phyloP scores from a whole-genome alignment of 2,888 invertebrate genomes.

The Drosophila mimetica region DNA sequence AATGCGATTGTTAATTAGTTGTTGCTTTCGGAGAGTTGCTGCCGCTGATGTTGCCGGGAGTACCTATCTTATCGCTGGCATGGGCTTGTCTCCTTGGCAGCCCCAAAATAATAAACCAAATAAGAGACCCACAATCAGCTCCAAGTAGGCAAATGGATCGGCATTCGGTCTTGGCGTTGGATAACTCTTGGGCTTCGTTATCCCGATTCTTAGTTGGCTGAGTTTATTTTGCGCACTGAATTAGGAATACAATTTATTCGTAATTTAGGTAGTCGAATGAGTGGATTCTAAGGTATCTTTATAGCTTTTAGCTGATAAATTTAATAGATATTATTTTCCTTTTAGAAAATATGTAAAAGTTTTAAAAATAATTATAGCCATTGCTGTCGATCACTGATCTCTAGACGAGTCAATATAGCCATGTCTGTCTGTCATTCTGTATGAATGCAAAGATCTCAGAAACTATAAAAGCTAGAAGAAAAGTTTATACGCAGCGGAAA shows the following conservation, averaged over 20 bases:
- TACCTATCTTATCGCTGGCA: slow-evolving; percentile 71
- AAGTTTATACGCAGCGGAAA: too few relatives aligned
- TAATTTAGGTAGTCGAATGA: neutral
- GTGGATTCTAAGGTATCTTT: neutral
- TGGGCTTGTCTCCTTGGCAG: slow-evolving; percentile 62
- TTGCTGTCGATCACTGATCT: too few relatives aligned
- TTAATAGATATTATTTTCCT: neutral
- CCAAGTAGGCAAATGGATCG: slow-evolving; percentile 39
- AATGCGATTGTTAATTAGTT: slow-evolving; percentile 81
- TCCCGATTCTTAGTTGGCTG: neutral
- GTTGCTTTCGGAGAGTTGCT: slow-evolving; percentile 60
- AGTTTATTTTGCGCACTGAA: neutral
- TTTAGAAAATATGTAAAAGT: too few relatives aligned
- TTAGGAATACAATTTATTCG: neutral
- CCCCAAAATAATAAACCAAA: slow-evolving; percentile 38
- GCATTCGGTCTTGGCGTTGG: slow-evolving; percentile 20
- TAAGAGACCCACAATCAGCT: slow-evolving; percentile 26
- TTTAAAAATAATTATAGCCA: too few relatives aligned
- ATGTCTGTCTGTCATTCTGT: too few relatives aligned
- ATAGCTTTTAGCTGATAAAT: neutral
- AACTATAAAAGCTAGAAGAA: too few relatives aligned
- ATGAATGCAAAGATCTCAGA: too few relatives aligned
- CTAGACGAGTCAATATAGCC: too few relatives aligned
- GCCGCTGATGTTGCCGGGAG: slow-evolving; percentile 37
- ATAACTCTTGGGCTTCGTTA: slow-evolving; percentile 3